Percentiles rank a stretch among this genome's conserved stretches.
These are phyloP conservation scores for Lacanobia wlatinum DNA, from an alignment of 2,888 invertebrate species.

Conservation along the genomic window DNA sequence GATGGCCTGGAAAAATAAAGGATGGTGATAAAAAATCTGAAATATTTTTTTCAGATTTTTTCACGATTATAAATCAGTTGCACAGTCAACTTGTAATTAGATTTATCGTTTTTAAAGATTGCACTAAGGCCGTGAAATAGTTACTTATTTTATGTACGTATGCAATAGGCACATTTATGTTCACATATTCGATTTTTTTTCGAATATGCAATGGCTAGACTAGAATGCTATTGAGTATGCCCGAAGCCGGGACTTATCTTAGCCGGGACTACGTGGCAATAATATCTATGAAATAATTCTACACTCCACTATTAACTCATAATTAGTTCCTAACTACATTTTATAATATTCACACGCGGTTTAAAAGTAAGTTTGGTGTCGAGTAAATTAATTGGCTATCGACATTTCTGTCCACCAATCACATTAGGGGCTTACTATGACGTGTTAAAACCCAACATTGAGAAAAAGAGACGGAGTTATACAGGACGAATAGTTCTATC, in stretches of 20 bases:
- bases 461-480: not conserved
- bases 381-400: not conserved
- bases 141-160: not conserved
- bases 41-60: too few relatives aligned
- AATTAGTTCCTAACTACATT: slow-evolving; percentile 43
- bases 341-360: slow-evolving; percentile 4
- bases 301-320: slow-evolving; percentile 17
- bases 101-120: slow-evolving; percentile 24
- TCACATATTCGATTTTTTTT: not conserved
- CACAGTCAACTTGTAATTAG: not conserved
- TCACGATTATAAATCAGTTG: too few relatives aligned
- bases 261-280: slow-evolving; percentile 24
- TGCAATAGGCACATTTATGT: too few relatives aligned
- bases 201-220: not conserved
- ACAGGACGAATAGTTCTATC: not conserved
- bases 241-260: not conserved
- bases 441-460: not conserved
- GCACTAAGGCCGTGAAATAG: slow-evolving; percentile 2
- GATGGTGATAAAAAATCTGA: too few relatives aligned
- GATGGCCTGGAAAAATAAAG: too few relatives aligned
- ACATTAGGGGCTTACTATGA: not conserved
- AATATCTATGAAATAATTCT: slow-evolving; percentile 1
- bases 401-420: slow-evolving; percentile 11
- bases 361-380: not conserved
- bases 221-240: not conserved